Conservation (phyloP, 2,113 vertebrate genomes). For the Phalacrocorax carbo region DNA sequence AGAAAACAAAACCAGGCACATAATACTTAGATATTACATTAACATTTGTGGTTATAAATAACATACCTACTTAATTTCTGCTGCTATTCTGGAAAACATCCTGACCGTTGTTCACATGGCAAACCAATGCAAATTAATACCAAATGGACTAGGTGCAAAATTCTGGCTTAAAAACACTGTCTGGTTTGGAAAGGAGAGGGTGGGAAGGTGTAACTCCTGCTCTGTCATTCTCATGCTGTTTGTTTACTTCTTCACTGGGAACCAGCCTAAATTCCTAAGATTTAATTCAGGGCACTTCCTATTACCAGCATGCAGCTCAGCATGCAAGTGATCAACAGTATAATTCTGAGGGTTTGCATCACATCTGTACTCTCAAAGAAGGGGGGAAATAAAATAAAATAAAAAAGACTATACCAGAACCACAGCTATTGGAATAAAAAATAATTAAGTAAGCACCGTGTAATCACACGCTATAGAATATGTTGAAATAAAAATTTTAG, state of each 20-base stretch:
- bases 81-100: neutral
- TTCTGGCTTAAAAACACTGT: neutral
- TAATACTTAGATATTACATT: neutral
- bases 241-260: constrained; percentile 34
- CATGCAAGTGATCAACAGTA: constrained; percentile 11
- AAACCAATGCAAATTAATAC: neutral
- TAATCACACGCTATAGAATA: neutral
- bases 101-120: neutral
- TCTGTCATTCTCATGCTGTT: neutral
- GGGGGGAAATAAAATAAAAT: neutral
- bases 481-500: neutral
- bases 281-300: constrained; percentile 36
- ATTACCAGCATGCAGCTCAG: constrained; percentile 31
- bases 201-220: neutral
- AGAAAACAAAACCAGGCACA: neutral
- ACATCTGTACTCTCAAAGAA: neutral
- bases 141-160: neutral
- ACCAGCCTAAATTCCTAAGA: constrained; percentile 35
- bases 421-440: neutral
- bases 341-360: neutral
- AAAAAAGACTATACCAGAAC: neutral
- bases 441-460: neutral
- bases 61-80: neutral
- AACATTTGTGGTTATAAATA: neutral
- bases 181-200: neutral